phyloP scores from a whole-genome alignment of 2,888 invertebrate species.

The Drosophila pegasa region DNA sequence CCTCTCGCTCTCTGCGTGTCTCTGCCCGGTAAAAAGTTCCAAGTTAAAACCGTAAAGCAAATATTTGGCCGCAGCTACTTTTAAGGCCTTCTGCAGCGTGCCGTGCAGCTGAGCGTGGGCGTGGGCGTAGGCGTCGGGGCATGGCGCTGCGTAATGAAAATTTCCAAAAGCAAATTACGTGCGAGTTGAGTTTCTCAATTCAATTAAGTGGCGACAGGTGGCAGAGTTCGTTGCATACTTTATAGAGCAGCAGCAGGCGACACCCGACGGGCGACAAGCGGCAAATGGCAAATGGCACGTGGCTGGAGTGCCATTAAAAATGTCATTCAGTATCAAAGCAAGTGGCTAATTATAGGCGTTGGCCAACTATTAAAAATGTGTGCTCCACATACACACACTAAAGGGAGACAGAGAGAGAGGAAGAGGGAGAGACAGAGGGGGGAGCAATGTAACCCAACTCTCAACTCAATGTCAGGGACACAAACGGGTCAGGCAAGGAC shows the following conservation, averaged over 20 bases:
- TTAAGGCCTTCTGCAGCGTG: conserved; percentile 26
- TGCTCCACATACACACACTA: conserved; percentile 9
- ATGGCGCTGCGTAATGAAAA: conserved; percentile 60
- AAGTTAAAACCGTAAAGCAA: conserved; percentile 33
- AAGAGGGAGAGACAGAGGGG: neutral
- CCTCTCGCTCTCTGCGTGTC: neutral
- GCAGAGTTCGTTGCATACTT: conserved; percentile 12
- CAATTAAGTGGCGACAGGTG: conserved; percentile 72
- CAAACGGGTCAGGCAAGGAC: conserved; percentile 36
- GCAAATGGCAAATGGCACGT: conserved; percentile 13
- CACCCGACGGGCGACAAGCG: conserved; percentile 8
- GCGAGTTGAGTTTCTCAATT: conserved; percentile 71
- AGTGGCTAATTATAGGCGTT: conserved; percentile 57
- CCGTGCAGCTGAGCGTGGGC: neutral
- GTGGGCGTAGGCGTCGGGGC: conserved; percentile 33
- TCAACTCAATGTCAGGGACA: conserved; percentile 43
- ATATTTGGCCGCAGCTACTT: conserved; percentile 49
- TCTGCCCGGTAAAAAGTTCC: conserved; percentile 26
- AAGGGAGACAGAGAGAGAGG: conserved; percentile 21
- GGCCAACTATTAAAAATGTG: conserved; percentile 30
- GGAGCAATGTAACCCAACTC: conserved; percentile 10
- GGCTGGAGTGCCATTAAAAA: conserved; percentile 52
- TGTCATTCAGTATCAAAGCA: conserved; percentile 65
- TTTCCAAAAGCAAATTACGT: conserved; percentile 71
- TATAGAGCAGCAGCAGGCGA: neutral